Percentiles rank a stretch among this genome's conserved stretches.
phyloP scores from a whole-genome alignment of 2,888 invertebrate species.

The Melinopterus prodromus region DNA sequence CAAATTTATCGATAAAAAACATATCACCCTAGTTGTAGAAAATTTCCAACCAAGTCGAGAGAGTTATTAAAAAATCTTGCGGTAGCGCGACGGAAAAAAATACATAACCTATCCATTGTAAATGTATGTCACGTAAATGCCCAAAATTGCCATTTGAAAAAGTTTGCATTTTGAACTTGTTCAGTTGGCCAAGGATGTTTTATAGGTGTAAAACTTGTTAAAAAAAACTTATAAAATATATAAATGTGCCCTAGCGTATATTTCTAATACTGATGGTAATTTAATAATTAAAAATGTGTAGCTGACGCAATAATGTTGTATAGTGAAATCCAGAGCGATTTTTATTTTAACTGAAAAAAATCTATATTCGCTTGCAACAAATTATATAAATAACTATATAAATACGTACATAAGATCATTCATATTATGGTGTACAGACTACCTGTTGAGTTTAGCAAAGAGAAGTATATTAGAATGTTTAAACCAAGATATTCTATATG shows the following conservation, averaged over 20 bases:
- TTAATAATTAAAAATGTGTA: slow-evolving; percentile 56
- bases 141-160: slow-evolving; percentile 9
- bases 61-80: background rate
- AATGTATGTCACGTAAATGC: slow-evolving; percentile 29
- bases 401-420: background rate
- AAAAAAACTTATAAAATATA: slow-evolving; percentile 31
- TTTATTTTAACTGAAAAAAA: slow-evolving; percentile 12
- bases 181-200: background rate
- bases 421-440: slow-evolving; percentile 28
- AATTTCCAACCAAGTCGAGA: slow-evolving; percentile 4
- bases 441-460: slow-evolving; percentile 30
- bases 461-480: slow-evolving; percentile 14
- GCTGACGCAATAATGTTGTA: slow-evolving; percentile 62
- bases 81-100: slow-evolving; percentile 6
- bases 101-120: slow-evolving; percentile 27
- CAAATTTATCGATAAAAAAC: slow-evolving; percentile 46
- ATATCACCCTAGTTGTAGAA: slow-evolving; percentile 48
- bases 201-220: slow-evolving; percentile 19
- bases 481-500: background rate
- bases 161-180: slow-evolving; percentile 7
- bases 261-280: slow-evolving; percentile 49
- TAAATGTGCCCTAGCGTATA: slow-evolving; percentile 53
- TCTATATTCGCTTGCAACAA: slow-evolving; percentile 23
- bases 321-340: slow-evolving; percentile 36
- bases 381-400: background rate